These are phyloP conservation scores for Spodoptera exigua DNA, from an alignment of 2,888 invertebrate genomes.

Conservation along the genomic window DNA sequence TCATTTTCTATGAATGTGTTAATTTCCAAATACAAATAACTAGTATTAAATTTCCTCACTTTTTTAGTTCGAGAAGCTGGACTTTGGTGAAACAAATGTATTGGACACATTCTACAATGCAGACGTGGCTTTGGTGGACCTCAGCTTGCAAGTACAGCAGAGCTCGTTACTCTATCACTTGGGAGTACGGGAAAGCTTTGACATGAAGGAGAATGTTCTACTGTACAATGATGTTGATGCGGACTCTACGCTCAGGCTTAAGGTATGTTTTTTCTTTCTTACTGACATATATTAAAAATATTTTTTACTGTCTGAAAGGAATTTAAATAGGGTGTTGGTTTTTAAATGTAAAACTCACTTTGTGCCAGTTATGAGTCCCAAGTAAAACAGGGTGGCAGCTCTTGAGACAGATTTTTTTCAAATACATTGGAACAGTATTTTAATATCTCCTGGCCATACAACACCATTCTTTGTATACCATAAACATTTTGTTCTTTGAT, in stretches of 20 bases:
- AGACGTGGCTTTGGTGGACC: conserved; percentile 98
- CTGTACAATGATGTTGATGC: conserved; percentile 96
- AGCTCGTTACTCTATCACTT: conserved; percentile 98
- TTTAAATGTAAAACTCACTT: no score
- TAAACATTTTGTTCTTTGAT: no score
- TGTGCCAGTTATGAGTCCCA: no score
- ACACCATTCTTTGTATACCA: no score
- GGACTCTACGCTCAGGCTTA: conserved; percentile 95
- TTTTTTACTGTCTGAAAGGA: no score
- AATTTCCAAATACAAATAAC: not conserved
- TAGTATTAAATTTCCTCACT: not conserved
- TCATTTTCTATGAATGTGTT: not conserved
- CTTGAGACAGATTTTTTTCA: no score
- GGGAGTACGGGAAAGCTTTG: conserved; percentile 98
- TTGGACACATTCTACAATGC: conserved; percentile 99
- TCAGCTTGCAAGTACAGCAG: conserved; percentile 97
- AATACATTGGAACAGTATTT: no score
- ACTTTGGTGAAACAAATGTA: conserved; percentile 98
- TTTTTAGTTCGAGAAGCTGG: conserved; percentile 97
- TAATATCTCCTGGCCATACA: no score
- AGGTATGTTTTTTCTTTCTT: conserved; percentile 88
- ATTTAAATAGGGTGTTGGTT: no score
- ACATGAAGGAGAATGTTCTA: conserved; percentile 98
- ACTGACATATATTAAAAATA: no score
- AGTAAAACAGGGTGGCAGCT: no score